Base-by-base conservation (phyloP, 2,888 invertebrate species). In the Drosophila trichaetosa region DNA sequence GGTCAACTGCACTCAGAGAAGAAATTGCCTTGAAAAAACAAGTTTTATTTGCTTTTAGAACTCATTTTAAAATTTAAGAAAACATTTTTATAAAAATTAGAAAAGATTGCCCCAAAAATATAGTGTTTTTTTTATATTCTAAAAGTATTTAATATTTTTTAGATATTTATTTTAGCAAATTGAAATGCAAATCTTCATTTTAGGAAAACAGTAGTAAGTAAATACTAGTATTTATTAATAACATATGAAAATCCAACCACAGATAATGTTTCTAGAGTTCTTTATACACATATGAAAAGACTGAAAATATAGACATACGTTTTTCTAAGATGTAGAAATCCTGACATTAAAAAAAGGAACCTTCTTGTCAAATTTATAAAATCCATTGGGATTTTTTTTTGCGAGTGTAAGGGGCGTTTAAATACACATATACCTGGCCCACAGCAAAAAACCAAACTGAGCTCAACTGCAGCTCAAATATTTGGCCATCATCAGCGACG, bases 381-480 rank as follows among this genome's bases (percentile, higher is more conserved):
- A 16, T 46, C 1, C 1, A 46, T 7, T 21, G 4, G 1, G 2
- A 46, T 16, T 16, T 24, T 7, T 11, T 21, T 46, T 24, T 2
- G 2, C 21, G 16, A 8, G 46, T 46, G 46, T 24, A 73, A 78
- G 67, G 65, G 70, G 80, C 69, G 46, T 59, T 71, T 59, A 82
- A 80, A 72, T 72, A 77, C 81, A 81, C 76, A 11, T 67, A 75
- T 81, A 81, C 86, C 68, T 72, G 79, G 69, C 48, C 38, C 34
- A 27, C 48, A 29, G 62, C 46, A 38, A 46, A 31, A 57, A 29
- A 61, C 46, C 38, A 34, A 48, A 49, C 36, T 29, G 34, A 58
- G 40, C 33, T 34, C 18, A 51, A 59, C 24, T 33, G 70, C 54
- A 66, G 63, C 59, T 76, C 78, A 84, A 87, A 85, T 87, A 88